Evolutionary conservation across 2,113 vertebrate species (phyloP).

Genomic region (Gymnarchus niloticus): DNA sequence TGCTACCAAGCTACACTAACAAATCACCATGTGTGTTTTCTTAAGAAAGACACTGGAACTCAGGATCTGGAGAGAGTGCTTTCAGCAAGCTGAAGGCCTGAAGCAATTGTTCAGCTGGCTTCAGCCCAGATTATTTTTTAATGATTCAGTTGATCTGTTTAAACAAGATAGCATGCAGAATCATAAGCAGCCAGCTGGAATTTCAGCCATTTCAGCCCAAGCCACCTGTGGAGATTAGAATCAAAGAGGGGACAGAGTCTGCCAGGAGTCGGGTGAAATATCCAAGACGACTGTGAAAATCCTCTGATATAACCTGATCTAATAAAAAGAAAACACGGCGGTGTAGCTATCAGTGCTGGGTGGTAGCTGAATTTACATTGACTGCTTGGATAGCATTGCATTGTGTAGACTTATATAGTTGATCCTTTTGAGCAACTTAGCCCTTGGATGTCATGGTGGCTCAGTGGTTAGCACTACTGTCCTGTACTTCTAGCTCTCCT

Average conservation of each 20-base stretch:
- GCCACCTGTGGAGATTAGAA: conserved; percentile 22
- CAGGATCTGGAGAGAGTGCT: neutral
- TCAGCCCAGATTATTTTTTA: neutral
- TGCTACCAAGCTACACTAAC: neutral
- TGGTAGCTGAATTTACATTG: neutral
- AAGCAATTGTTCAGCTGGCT: neutral
- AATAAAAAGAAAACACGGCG: neutral
- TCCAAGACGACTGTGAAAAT: neutral
- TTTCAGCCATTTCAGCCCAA: conserved; percentile 1
- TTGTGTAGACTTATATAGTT: neutral
- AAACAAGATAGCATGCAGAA: conserved; percentile 7
- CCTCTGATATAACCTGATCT: neutral
- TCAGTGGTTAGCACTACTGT: no score
- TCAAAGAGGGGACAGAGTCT: neutral
- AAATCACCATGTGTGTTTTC: neutral
- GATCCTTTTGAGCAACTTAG: no score
- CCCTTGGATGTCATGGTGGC: no score
- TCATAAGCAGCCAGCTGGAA: conserved; percentile 8
- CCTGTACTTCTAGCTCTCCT: no score
- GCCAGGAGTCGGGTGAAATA: conserved; percentile 1
- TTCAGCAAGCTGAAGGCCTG: neutral
- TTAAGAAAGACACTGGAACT: neutral
- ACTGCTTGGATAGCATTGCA: neutral
- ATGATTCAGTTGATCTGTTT: conserved; percentile 10
- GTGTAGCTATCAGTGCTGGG: neutral